These are phyloP conservation scores for Paramisgurnus dabryanus DNA, from an alignment of 2,113 vertebrate species.

Conservation along the genomic window DNA sequence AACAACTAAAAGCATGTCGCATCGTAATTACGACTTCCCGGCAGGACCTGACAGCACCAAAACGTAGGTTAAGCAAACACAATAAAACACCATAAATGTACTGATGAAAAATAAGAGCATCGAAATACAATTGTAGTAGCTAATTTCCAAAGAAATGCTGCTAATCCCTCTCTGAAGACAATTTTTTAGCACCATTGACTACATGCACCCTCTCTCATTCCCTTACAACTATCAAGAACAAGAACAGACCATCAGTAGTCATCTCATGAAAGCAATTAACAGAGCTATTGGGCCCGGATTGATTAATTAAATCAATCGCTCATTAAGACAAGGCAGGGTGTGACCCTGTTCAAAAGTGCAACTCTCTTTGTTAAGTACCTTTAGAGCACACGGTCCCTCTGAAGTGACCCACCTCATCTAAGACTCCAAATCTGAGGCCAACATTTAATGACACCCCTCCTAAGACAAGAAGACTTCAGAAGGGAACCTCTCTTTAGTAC, in stretches of 20 bases:
- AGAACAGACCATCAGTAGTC: slow-evolving; percentile 14
- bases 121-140: background rate
- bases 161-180: slow-evolving; percentile 4
- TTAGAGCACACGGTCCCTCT: slow-evolving; percentile 40
- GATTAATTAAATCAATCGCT: slow-evolving; percentile 41
- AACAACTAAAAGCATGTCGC: background rate
- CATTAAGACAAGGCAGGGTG: slow-evolving; percentile 52
- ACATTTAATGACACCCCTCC: slow-evolving; percentile 36
- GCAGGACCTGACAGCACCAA: background rate
- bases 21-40: background rate
- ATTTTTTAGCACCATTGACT: slow-evolving; percentile 9
- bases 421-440: slow-evolving; percentile 38
- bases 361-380: slow-evolving; percentile 61
- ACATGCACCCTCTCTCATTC: background rate
- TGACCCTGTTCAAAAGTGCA: slow-evolving; percentile 59
- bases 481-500: slow-evolving; percentile 64
- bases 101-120: background rate
- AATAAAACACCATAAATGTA: background rate
- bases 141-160: background rate
- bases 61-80: background rate
- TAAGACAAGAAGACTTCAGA: slow-evolving; percentile 60
- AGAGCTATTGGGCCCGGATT: slow-evolving; percentile 15
- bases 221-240: slow-evolving; percentile 13
- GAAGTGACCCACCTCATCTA: slow-evolving; percentile 39
- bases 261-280: slow-evolving; percentile 39